Evolutionary conservation across 1,140 invertebrate species (phyloP).

Genomic region (Euwallacea fornicatus): DNA sequence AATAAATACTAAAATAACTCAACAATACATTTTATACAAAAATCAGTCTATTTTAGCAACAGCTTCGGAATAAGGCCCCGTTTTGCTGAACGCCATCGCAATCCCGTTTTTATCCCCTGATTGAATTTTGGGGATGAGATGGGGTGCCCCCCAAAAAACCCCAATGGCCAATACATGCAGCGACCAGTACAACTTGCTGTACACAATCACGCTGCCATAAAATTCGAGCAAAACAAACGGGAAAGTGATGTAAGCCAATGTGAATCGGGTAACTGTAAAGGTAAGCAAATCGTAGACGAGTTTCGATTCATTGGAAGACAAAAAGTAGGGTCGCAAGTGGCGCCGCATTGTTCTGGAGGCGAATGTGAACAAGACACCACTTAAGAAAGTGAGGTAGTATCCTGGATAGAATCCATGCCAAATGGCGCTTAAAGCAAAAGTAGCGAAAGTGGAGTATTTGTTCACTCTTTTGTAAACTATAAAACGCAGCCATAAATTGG

Average conservation of each 20-base stretch:
- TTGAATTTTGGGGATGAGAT: conserved; percentile 42
- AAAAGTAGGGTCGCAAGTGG: conserved; percentile 75
- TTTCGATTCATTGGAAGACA: conserved; percentile 63
- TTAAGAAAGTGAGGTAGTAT: conserved; percentile 94
- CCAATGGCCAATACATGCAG: conserved; percentile 54
- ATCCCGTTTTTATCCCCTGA: conserved; percentile 32
- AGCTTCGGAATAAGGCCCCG: conserved; percentile 38
- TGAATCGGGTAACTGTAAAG: conserved; percentile 75
- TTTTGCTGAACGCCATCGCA: conserved; percentile 36
- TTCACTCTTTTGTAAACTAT: conserved; percentile 82
- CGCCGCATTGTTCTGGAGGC: conserved; percentile 70
- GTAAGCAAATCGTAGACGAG: conserved; percentile 78
- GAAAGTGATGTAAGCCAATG: conserved; percentile 84
- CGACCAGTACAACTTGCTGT: conserved; percentile 58
- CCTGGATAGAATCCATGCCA: conserved; percentile 99
- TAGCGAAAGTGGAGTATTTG: conserved; percentile 66
- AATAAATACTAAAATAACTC: background rate
- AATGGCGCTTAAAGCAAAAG: conserved; percentile 86
- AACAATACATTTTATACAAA: conserved; percentile 17
- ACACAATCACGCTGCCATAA: conserved; percentile 47
- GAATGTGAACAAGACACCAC: conserved; percentile 83
- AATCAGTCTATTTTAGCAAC: conserved; percentile 39
- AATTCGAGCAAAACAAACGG: conserved; percentile 90
- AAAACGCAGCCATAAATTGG: conserved; percentile 84
- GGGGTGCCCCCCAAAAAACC: conserved; percentile 52